Evolutionary conservation across 2,113 vertebrate genomes (phyloP).

Genomic region (Heptranchias perlo): DNA sequence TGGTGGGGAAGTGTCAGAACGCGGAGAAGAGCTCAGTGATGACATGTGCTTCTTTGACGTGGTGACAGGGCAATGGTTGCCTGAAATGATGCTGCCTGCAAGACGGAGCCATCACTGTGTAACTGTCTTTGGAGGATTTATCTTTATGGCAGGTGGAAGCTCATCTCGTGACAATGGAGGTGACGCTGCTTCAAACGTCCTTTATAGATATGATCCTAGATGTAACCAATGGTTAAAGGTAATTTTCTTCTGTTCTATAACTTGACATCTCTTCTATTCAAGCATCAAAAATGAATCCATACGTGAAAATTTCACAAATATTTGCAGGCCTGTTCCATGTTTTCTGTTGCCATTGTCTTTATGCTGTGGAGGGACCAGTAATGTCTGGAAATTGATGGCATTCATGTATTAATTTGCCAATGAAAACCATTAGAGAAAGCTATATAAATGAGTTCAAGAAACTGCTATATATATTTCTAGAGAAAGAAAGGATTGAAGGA

Average conservation of each 20-base stretch:
- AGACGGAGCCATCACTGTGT: slow-evolving; percentile 84
- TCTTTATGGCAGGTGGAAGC: slow-evolving; percentile 84
- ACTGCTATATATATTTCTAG: neutral
- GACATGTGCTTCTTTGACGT: slow-evolving; percentile 78
- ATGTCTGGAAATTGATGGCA: neutral
- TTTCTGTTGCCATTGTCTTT: neutral
- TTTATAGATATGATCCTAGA: slow-evolving; percentile 92
- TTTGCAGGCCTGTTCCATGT: neutral
- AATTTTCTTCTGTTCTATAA: slow-evolving; percentile 47
- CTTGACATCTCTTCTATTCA: neutral
- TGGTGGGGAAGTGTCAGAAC: slow-evolving; percentile 84
- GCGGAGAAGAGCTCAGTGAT: slow-evolving; percentile 82
- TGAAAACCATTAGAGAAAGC: neutral
- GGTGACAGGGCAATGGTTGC: slow-evolving; percentile 65
- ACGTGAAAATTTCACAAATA: neutral
- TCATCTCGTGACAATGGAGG: slow-evolving; percentile 83
- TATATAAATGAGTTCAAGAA: neutral
- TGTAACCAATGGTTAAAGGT: slow-evolving; percentile 91
- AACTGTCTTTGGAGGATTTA: slow-evolving; percentile 80
- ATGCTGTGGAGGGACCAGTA: neutral
- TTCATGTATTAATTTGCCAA: neutral
- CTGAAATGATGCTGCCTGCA: slow-evolving; percentile 77
- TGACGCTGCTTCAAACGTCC: slow-evolving; percentile 80
- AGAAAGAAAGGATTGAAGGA: neutral
- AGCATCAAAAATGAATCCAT: neutral